Conservation (phyloP, 2,113 vertebrate species). For the Macroglossus sobrinus region DNA sequence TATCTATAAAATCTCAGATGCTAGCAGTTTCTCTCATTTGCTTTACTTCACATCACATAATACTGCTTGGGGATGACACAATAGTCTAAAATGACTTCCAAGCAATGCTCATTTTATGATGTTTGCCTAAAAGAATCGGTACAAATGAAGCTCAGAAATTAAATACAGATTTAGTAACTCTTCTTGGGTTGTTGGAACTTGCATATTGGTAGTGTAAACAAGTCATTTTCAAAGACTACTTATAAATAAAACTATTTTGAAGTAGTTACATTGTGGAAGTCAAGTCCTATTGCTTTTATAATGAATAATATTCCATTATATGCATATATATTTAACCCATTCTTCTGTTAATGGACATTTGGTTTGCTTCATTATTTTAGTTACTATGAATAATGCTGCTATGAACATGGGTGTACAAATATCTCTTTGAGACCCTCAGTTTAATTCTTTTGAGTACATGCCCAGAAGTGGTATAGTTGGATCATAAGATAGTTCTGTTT, state of each 20-base stretch:
- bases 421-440: background rate
- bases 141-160: background rate
- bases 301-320: background rate
- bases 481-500: background rate
- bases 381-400: background rate
- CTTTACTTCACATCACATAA: background rate
- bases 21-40: background rate
- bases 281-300: background rate
- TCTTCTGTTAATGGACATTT: background rate
- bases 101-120: background rate
- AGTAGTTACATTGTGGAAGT: background rate
- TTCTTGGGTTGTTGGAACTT: background rate
- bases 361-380: background rate
- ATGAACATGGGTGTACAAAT: background rate
- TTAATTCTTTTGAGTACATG: background rate
- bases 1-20: background rate
- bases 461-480: background rate
- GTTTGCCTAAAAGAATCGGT: background rate
- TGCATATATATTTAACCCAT: background rate
- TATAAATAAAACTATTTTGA: conserved; percentile 2
- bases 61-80: background rate
- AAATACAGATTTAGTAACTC: background rate
- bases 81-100: background rate
- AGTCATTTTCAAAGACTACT: background rate
- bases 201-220: background rate